Percentiles rank a stretch among this genome's conserved stretches.
These are phyloP conservation scores for Cremastinae sp. DNA, from an alignment of 2,888 invertebrate genomes.

Conservation along the genomic window DNA sequence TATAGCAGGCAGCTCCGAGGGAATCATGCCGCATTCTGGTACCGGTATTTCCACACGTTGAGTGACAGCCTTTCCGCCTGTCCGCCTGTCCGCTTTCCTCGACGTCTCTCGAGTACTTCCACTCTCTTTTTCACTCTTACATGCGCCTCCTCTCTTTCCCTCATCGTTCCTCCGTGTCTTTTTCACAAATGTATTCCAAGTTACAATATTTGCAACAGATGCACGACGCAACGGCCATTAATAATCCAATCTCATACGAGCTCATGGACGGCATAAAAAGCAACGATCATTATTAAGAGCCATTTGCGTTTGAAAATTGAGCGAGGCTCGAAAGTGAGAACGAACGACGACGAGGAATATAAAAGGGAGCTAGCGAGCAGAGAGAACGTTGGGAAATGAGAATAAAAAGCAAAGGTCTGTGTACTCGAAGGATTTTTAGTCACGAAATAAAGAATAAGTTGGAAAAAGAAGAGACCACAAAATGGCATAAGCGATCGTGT, in stretches of 20 bases:
- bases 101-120: slow-evolving; percentile 3
- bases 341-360: slow-evolving; percentile 1
- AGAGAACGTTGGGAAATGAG: not conserved
- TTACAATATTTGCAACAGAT: slow-evolving; percentile 48
- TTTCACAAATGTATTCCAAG: slow-evolving; percentile 38
- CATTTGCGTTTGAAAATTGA: slow-evolving; percentile 20
- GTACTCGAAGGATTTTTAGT: slow-evolving; percentile 6
- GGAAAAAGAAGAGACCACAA: slow-evolving; percentile 5
- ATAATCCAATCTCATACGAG: slow-evolving; percentile 51
- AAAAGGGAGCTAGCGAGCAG: not conserved
- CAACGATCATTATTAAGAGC: slow-evolving; percentile 42
- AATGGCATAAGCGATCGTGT: not conserved
- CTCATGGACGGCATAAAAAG: slow-evolving; percentile 18
- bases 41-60: slow-evolving; percentile 7
- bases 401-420: not conserved
- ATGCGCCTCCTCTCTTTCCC: not conserved
- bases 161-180: slow-evolving; percentile 8
- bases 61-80: slow-evolving; percentile 8
- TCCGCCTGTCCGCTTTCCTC: slow-evolving; percentile 4
- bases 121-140: not conserved
- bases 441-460: slow-evolving; percentile 24
- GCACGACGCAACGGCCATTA: slow-evolving; percentile 51
- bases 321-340: slow-evolving; percentile 30
- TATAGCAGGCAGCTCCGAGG: not conserved
- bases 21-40: not conserved